A percentile compares a stretch with the other conserved stretches of the same genome.
Conservation (phyloP, 2,888 invertebrate genomes). For the Hyalella azteca region DNA sequence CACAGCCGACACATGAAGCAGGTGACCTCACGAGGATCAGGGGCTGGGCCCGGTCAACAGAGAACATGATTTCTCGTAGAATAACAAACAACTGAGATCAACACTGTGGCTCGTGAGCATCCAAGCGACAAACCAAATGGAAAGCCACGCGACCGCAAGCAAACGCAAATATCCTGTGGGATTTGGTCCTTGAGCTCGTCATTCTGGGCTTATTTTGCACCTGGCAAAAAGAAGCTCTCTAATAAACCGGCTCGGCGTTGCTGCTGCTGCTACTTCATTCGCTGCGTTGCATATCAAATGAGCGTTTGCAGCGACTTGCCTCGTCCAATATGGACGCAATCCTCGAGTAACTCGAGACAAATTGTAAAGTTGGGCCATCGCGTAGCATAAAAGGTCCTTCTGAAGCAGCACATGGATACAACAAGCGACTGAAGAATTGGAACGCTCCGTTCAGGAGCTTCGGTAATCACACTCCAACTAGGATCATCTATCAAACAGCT, state of each 20-base stretch:
- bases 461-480: too few relatives aligned
- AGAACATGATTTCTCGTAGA: conserved; percentile 4
- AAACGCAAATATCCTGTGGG: conserved; percentile 19
- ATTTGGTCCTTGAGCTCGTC: conserved; percentile 23
- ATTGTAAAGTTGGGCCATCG: conserved; percentile 16
- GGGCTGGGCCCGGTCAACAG: background rate
- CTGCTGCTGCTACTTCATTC: conserved; percentile 8
- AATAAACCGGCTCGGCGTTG: background rate
- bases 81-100: conserved; percentile 6
- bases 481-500: too few relatives aligned
- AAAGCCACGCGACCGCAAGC: conserved; percentile 12
- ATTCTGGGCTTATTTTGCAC: conserved; percentile 24
- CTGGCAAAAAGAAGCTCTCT: conserved; percentile 12
- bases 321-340: conserved; percentile 21
- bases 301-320: conserved; percentile 8
- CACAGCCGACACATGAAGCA: background rate
- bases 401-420: background rate
- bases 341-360: conserved; percentile 21
- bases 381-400: conserved; percentile 3
- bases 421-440: too few relatives aligned
- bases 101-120: background rate
- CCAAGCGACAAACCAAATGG: conserved; percentile 28
- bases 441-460: too few relatives aligned
- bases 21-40: background rate
- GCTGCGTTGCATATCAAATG: conserved; percentile 15